Percentiles rank a stretch among this genome's conserved stretches.
phyloP scores from a whole-genome alignment of 2,888 invertebrate species.

The Polydrusus cervinus region DNA sequence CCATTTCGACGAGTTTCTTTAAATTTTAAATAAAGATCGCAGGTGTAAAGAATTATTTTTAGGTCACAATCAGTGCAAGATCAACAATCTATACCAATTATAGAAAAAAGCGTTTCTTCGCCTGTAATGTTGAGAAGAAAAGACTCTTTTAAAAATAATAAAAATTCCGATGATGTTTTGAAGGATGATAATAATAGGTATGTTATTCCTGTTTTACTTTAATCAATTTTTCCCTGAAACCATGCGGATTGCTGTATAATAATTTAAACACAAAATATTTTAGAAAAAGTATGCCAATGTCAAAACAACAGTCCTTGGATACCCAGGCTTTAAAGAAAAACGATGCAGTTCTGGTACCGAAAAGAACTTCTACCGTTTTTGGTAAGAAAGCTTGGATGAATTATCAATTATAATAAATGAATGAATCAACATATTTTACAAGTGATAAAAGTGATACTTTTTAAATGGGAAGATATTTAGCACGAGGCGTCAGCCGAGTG shows the following conservation, averaged over 20 bases:
- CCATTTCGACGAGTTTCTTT: too few relatives aligned
- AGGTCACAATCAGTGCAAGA: constrained; percentile 80
- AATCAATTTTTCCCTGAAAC: too few relatives aligned
- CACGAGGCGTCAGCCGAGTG: too few relatives aligned
- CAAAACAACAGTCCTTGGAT: constrained; percentile 73
- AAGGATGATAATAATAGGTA: constrained; percentile 69
- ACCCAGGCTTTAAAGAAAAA: constrained; percentile 71
- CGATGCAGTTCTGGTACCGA: constrained; percentile 78
- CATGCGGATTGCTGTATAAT: too few relatives aligned
- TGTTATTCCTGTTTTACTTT: not conserved
- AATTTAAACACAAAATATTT: not conserved
- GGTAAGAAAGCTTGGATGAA: constrained; percentile 74
- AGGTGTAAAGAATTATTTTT: not conserved
- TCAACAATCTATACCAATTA: constrained; percentile 59
- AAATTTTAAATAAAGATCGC: too few relatives aligned
- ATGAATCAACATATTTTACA: too few relatives aligned
- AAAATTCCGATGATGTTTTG: constrained; percentile 72
- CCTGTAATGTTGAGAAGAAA: constrained; percentile 84
- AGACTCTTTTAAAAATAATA: constrained; percentile 80
- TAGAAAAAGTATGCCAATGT: constrained; percentile 69
- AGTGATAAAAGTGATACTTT: too few relatives aligned
- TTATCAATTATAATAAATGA: too few relatives aligned
- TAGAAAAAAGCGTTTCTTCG: constrained; percentile 79
- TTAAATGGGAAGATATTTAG: too few relatives aligned
- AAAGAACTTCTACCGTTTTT: constrained; percentile 90